Percentiles rank a stretch among this genome's conserved stretches.
Conservation (phyloP, 2,797 vertebrate species). For the Simalia tracyae region DNA sequence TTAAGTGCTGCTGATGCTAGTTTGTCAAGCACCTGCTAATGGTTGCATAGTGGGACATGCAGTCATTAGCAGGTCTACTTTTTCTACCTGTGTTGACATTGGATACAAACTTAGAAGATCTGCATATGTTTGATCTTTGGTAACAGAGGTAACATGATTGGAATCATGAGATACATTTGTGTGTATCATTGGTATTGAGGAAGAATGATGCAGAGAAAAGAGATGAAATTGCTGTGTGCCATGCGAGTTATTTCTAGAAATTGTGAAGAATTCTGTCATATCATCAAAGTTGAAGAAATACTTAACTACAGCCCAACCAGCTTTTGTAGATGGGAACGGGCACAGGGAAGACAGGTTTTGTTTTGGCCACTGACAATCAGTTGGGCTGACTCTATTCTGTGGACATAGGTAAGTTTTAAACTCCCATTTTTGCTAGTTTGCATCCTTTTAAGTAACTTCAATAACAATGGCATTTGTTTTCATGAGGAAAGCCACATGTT, state of each 20-base stretch:
- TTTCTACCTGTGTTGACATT: background rate
- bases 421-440: background rate
- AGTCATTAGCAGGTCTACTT: background rate
- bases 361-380: background rate
- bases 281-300: background rate
- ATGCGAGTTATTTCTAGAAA: background rate
- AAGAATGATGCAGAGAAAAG: background rate
- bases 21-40: background rate
- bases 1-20: background rate
- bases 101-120: no score
- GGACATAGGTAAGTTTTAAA: background rate
- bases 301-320: background rate
- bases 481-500: background rate
- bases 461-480: background rate
- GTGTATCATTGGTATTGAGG: background rate
- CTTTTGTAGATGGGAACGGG: background rate
- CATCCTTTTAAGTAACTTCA: background rate
- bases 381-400: background rate
- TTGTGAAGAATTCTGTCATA: background rate
- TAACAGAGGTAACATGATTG: background rate
- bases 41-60: background rate
- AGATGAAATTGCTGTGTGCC: background rate
- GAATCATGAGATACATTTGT: background rate
- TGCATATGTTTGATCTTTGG: background rate
- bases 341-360: background rate